Base-by-base conservation (phyloP, 2,797 vertebrate genomes). In the Urophycis tenuis region DNA sequence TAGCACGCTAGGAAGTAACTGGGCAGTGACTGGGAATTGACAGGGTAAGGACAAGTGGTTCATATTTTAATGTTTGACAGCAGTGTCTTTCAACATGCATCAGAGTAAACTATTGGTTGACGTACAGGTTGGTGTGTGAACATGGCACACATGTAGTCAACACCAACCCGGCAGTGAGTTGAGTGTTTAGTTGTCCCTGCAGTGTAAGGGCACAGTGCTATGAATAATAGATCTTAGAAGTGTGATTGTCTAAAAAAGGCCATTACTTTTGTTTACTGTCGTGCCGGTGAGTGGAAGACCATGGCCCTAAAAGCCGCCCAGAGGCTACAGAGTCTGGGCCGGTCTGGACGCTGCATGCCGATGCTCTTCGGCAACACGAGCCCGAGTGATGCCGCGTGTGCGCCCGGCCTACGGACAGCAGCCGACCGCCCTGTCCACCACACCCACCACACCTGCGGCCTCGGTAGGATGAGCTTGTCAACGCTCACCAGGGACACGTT, bases 241-340 rank as follows among this genome's bases (percentile, higher is more conserved):
- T 3, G 6, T 9, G 36, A 39, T 10, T 12, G 36, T 39, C 36
- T 25, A 25, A n/a, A 1, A 7, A 17, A 60, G n/a, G 39, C 14
- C 33, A 34, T 45, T 19, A 60, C 25, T n/a, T 60, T 39, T 1
- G 22, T 3, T 19, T 53, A 5, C 17, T 53, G 17, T 53, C 17
- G 53, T 22, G 6, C n/a, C n/a, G 53, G 25, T 60, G 53, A 60
- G 53, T 22, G 8, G 25, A 2, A 25, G 53, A 9, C 78, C 77
- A 94, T 94, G 93, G 91, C 91, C 84, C 77, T 90, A 41, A 91
- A 84, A 74, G 22, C 91, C 49, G 76, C 89, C 72, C 83, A 81
- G 71, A 90, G 85, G 34, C 74, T 86, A 19, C 78, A 81, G 3
- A 78, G 84, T 60, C 79, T 91, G 32, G 33, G 80, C 5, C 81